Evolutionary conservation across 2,113 vertebrate species (phyloP), one percentile per base, ranked within the genome.

Genomic region (Periophthalmus modestus): DNA sequence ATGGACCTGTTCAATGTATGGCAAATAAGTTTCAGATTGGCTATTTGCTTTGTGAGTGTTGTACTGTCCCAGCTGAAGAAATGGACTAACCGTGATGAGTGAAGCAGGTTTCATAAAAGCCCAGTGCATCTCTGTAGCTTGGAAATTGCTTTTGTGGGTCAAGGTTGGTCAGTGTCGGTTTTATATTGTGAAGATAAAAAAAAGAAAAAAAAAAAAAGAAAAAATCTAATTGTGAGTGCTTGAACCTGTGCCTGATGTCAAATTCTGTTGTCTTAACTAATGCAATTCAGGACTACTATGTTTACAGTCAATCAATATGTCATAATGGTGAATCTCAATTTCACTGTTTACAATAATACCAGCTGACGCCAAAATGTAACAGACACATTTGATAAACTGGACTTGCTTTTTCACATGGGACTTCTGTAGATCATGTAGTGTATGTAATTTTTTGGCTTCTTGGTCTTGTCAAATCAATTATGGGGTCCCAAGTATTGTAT

Each of bases 161-260:
- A 87, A 86, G 19, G 28, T 66, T 76, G 84, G 87, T 71, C 80
- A 78, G 83, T 87, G 86, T 89, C 76, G 80, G 75, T 80, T 88
- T 85, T 80, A 69, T 85, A 88, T 89, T 0, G 87, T 91, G 79
- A 86, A 76, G 81, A 81, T 92, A 80, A 73, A 89, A 62, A 59
- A 77, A 48, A 39, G 73, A 89, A 33, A 24, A 75, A 80, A 73
- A 89, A 62, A 59, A 59, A 77, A 48, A 39, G 73, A 89, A 33
- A 28, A 75, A 28, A 28, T 28, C 28, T 28, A 48, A 48, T 85
- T 77, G 89, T 92, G 81, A 89, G 87, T 92, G 82, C 89, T 43
- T 92, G 81, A 90, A 86, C 83, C 81, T 74, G 89, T 93, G 91
- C 91, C 92, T 93, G 89, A 79, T 77, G 82, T 90, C 74, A 83